phyloP scores from a whole-genome alignment of 2,113 vertebrate species.

The Pomatostomus ruficeps region DNA sequence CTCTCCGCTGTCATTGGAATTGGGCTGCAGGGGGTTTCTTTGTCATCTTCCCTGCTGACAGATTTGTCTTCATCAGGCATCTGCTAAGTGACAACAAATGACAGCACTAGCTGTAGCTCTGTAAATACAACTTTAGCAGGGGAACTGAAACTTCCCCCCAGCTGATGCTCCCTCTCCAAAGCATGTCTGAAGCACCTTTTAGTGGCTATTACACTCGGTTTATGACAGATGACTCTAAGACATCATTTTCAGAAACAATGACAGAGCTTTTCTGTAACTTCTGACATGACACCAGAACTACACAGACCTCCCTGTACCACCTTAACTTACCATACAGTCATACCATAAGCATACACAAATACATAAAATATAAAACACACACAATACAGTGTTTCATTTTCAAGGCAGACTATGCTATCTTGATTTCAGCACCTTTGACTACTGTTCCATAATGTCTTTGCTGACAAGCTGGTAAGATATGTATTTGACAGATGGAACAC shows the following conservation, averaged over 20 bases:
- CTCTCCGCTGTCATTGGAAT: slow-evolving; percentile 76
- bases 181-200: neutral
- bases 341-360: neutral
- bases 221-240: neutral
- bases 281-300: neutral
- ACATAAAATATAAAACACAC: neutral
- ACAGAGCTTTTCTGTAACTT: neutral
- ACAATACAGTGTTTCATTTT: neutral
- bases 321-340: neutral
- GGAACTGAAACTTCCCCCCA: neutral
- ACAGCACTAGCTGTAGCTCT: neutral
- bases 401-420: neutral
- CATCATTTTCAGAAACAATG: neutral
- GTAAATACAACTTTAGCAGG: neutral
- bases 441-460: neutral
- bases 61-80: slow-evolving; percentile 72
- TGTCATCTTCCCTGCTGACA: slow-evolving; percentile 74
- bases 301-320: neutral
- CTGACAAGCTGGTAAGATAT: neutral
- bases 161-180: neutral
- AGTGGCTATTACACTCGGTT: neutral
- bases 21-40: slow-evolving; percentile 69
- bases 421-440: neutral
- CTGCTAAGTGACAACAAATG: slow-evolving; percentile 52
- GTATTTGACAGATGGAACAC: neutral